Base-by-base conservation (phyloP, 2,888 invertebrate genomes). In the Drosophila longiperda region DNA sequence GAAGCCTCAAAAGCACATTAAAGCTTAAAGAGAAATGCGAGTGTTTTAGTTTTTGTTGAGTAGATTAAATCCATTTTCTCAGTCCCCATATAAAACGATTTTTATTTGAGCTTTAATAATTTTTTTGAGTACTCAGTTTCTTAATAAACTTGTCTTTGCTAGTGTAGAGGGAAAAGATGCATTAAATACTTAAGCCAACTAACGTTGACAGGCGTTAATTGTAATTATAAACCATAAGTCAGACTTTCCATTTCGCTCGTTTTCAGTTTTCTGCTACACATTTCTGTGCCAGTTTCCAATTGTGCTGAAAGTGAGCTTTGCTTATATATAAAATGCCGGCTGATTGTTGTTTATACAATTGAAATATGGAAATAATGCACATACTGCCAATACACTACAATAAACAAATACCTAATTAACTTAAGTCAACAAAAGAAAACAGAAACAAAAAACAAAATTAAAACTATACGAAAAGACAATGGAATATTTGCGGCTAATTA, bases 241-340 rank as follows among this genome's bases (percentile, higher is more conserved):
- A 40, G 69, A 75, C 81, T 80, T 80, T 80, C 81, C 78, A 78
- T 75, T 79, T 75, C 70, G 42, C 54, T 59, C 26, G 17, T 50
- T 53, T 62, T 57, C 32, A 50, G 50, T 69, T 36, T 45, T 36
- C 49, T 34, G 26, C 26, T 26, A 23, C 53, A 52, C 23, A 26
- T 45, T 55, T 48, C 62, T 61, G 57, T 73, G 74, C 52, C 61
- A 63, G 53, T 17, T 42, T 50, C 58, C 65, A 70, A 60, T 71
- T 75, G 71, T 42, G 54, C 65, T 58, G 75, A 75, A 72, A 78
- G 72, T 58, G 48, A 54, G 50, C 49, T 65, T 36, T 60, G 64
- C 50, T 49, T 38, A 40, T 54, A 15, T 33, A 8, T 15, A 29
- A 63, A 63, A 53, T n/a, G 64, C 11, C 67, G 52, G 58, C 36